Evolutionary conservation across 2,797 vertebrate species (phyloP).

Genomic region (Enteromius viviparus): DNA sequence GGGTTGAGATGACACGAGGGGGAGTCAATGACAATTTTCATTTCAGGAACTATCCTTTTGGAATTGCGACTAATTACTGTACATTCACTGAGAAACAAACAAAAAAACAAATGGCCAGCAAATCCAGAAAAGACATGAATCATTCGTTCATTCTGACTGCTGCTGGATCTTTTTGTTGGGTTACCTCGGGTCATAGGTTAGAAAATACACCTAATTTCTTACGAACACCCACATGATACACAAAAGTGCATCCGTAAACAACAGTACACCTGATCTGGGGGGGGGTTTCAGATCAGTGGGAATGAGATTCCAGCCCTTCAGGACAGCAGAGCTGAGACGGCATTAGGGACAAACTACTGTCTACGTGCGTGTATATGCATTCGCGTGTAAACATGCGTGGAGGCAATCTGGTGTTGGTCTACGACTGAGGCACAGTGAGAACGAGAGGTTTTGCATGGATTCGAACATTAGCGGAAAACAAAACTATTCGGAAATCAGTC

Average conservation of each 20-base stretch:
- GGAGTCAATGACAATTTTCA: neutral
- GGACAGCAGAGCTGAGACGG: constrained; percentile 46
- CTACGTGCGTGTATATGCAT: constrained; percentile 56
- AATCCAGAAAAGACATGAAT: neutral
- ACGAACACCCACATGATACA: constrained; percentile 32
- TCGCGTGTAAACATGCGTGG: constrained; percentile 57
- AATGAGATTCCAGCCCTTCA: constrained; percentile 43
- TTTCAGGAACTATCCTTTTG: neutral
- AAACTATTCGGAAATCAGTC: constrained; percentile 63
- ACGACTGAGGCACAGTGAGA: constrained; percentile 69
- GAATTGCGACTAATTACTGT: neutral
- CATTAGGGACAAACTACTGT: constrained; percentile 58
- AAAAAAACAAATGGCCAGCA: neutral
- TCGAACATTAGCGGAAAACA: constrained; percentile 56
- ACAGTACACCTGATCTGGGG: constrained; percentile 35
- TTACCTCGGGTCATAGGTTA: constrained; percentile 59
- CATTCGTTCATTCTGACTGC: constrained; percentile 15
- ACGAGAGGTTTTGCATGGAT: constrained; percentile 62
- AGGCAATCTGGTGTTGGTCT: constrained; percentile 68
- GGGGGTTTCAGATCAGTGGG: constrained; percentile 18
- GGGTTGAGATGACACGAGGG: neutral
- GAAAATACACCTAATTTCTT: constrained; percentile 38
- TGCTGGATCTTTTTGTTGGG: constrained; percentile 49
- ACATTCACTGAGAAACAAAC: neutral
- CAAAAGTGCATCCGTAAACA: constrained; percentile 49